Base-by-base conservation (phyloP, 2,888 invertebrate species). In the Alviniconcha strummeri region DNA sequence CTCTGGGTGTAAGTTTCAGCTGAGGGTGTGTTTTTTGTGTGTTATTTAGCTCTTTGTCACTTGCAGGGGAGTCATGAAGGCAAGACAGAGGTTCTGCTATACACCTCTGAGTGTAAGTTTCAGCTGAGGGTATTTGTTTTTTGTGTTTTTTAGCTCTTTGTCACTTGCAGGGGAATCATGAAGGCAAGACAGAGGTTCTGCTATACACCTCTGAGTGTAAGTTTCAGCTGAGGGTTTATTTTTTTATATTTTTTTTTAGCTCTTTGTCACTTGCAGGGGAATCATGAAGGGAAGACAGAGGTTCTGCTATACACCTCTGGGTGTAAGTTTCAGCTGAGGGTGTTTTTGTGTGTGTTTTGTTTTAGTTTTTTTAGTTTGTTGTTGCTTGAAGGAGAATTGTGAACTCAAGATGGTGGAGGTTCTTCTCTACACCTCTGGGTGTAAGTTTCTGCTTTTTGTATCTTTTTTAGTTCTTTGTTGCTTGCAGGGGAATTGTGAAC, bases 231-330 rank as follows among this genome's bases (percentile, higher is more conserved):
- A 36, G 36, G 0, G 0, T 3, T 36, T 36, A 36, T 36, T 36
- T 36, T 36, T 36, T 36, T 36, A 1, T 36, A 1, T 36, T 36
- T 36, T 36, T 36, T 36, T 36, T 36, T 36, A 36, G 36, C 3
- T 36, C 36, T 36, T 36, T 36, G 36, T 36, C 36, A 36, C 36
- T 36, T 36, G 36, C 36, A 36, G 36, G 36, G 36, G 36, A 36
- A 36, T 36, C n/a, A n/a, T 36, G 36, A 36, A 92, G 90, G 85
- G 64, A 89, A 92, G 7, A 91, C 93, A 7, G 91, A 91, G 85
- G 88, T 90, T 5, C 81, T 93, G 72, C 89, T 93, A 11, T 93
- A 93, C 84, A 90, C 90, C 2, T 89, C 92, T 13, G 92, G 91
- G 82, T 87, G 92, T 92, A 85, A 86, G 89, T 86, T 36, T 36